Conservation (phyloP, 2,113 vertebrate genomes). For the Megaceryle maxima region DNA sequence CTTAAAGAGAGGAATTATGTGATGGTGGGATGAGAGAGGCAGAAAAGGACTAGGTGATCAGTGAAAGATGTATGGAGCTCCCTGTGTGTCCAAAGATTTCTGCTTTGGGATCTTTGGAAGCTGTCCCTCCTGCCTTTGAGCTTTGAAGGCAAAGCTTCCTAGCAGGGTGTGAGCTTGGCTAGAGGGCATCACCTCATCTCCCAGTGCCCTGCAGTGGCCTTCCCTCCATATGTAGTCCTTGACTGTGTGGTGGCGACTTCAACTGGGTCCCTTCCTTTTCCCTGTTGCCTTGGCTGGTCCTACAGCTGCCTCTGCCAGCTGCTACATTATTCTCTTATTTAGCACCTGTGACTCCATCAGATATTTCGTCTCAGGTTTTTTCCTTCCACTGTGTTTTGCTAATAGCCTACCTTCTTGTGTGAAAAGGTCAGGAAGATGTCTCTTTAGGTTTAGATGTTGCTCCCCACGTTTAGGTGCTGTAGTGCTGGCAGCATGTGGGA, state of each 20-base stretch:
- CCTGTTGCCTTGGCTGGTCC: not conserved
- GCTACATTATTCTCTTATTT: not conserved
- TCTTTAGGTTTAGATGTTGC: not conserved
- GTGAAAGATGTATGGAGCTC: not conserved
- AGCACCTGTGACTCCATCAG: not conserved
- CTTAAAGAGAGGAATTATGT: not conserved
- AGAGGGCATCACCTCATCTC: not conserved
- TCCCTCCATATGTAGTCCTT: not conserved
- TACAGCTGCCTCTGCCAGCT: not conserved
- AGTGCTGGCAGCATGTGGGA: not conserved
- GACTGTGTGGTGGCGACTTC: not conserved
- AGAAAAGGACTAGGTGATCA: not conserved
- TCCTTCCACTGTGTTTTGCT: not conserved
- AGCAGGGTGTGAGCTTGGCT: not conserved
- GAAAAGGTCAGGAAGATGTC: not conserved
- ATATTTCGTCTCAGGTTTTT: not conserved
- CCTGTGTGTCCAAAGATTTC: not conserved
- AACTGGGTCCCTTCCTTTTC: not conserved
- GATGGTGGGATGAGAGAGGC: not conserved
- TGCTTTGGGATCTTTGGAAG: not conserved
- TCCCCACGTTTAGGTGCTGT: not conserved
- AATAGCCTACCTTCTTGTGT: not conserved
- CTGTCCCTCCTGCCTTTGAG: not conserved
- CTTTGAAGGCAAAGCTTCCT: not conserved
- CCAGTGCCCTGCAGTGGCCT: not conserved